These are phyloP conservation scores for Malacoctenus gilli DNA, from an alignment of 2,797 vertebrate species.

Conservation along the genomic window DNA sequence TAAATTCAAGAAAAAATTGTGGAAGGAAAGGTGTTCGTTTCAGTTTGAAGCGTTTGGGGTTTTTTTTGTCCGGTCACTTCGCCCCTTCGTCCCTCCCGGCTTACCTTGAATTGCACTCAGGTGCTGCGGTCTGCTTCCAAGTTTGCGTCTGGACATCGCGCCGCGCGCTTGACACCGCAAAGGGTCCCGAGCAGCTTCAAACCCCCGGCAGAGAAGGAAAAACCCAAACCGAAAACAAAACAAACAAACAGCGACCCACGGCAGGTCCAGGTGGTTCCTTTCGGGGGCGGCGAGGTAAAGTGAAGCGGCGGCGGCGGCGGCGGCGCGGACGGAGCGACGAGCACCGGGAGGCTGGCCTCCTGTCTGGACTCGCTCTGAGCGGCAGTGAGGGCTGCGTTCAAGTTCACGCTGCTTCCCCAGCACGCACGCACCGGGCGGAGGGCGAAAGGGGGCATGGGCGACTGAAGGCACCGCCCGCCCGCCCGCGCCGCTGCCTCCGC, in stretches of 20 bases:
- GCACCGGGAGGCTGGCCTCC: slow-evolving; percentile 31
- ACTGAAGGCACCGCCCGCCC: slow-evolving; percentile 73
- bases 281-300: slow-evolving; percentile 20
- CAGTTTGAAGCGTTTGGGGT: not conserved
- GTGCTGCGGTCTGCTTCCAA: slow-evolving; percentile 87
- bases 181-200: slow-evolving; percentile 24
- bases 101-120: slow-evolving; percentile 84
- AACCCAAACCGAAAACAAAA: no score
- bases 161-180: slow-evolving; percentile 49
- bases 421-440: slow-evolving; percentile 53
- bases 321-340: slow-evolving; percentile 28
- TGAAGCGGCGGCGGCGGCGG: slow-evolving; percentile 19
- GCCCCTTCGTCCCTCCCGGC: slow-evolving; percentile 2
- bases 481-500: slow-evolving; percentile 58
- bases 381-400: slow-evolving; percentile 74
- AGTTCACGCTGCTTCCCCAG: slow-evolving; percentile 81
- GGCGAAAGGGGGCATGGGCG: slow-evolving; percentile 70
- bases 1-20: not conserved
- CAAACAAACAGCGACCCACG: no score
- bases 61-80: no score
- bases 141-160: slow-evolving; percentile 86
- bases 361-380: slow-evolving; percentile 58
- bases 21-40: not conserved
- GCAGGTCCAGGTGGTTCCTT: no score
- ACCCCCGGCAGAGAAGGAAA: no score